Base-by-base conservation (phyloP, 2,113 vertebrate genomes). In the Artemisiospiza belli region DNA sequence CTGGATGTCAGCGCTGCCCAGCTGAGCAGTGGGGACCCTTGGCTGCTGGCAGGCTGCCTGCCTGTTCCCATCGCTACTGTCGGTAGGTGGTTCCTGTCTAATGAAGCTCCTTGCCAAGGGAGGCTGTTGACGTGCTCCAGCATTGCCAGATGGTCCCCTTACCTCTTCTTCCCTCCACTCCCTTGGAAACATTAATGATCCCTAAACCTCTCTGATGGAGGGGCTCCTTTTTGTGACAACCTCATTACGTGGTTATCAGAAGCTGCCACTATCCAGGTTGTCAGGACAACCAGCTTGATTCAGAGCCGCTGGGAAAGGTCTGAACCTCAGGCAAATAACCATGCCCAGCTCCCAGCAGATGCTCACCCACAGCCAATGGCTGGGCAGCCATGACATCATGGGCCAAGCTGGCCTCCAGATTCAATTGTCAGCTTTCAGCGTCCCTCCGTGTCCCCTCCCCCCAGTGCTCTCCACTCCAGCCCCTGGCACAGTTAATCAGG, bases 341-440 rank as follows among this genome's bases (percentile, higher is more conserved):
- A 98, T 97, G 98, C 97, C 98, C 97, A 97, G 98, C 98, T 97
- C 97, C 96, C 97, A 98, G 98, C 98, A 99, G 98, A 99, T 99
- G 99, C 98, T 99, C 98, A 88, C 93, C 85, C 87, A 44, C 97
- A 98, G 98, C 99, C 98, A 99, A 98, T 99, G 95, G 76, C 94
- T 91, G 94, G 93, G 96, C 98, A 99, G 98, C 96, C 97, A 98
- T 99, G 99, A 99, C 98, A 98, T 99, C 99, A 99, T 98, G 98
- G 98, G 98, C 98, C 98, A 98, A 98, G 98, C 93, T 84, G 97
- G 98, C 98, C 98, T 98, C 98, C 94, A 95, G 49, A 92, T 96
- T 41, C 61, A 97, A 94, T 72, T 83, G 96, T 98, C 94, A 90
- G 97, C 97, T 98, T 98, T 92, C 68, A 33, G 80, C 92, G 6